Percentiles rank a stretch among this genome's conserved stretches.
Evolutionary conservation across 2,888 invertebrate genomes (phyloP).

Genomic region (Leptura quadrifasciata): DNA sequence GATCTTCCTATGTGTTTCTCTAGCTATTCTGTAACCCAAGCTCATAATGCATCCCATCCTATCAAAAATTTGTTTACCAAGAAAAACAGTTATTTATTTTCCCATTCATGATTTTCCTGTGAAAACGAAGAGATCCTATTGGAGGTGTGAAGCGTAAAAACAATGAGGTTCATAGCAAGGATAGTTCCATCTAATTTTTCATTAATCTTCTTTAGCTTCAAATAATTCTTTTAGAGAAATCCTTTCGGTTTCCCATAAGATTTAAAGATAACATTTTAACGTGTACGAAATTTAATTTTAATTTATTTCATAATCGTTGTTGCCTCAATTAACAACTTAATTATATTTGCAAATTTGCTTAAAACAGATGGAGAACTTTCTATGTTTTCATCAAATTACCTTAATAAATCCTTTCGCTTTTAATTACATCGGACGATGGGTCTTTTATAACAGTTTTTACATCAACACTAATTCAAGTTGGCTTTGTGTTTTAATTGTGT

Average conservation of each 20-base stretch:
- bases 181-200: no score
- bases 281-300: background rate
- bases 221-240: background rate
- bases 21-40: no score
- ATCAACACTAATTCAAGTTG: background rate
- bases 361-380: conserved; percentile 1
- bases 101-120: no score
- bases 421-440: background rate
- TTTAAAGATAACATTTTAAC: background rate
- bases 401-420: conserved; percentile 7
- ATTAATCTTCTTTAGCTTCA: no score
- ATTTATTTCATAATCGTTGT: conserved; percentile 9
- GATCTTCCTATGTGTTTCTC: no score
- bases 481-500: background rate
- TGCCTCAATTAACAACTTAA: conserved; percentile 7
- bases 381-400: background rate
- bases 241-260: background rate
- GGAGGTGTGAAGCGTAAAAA: no score
- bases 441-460: background rate
- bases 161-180: no score
- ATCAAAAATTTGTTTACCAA: no score
- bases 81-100: no score
- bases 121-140: no score
- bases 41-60: no score
- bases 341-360: conserved; percentile 17